Evolutionary conservation across 2,888 invertebrate genomes (phyloP).

Genomic region (Clivina fossor): DNA sequence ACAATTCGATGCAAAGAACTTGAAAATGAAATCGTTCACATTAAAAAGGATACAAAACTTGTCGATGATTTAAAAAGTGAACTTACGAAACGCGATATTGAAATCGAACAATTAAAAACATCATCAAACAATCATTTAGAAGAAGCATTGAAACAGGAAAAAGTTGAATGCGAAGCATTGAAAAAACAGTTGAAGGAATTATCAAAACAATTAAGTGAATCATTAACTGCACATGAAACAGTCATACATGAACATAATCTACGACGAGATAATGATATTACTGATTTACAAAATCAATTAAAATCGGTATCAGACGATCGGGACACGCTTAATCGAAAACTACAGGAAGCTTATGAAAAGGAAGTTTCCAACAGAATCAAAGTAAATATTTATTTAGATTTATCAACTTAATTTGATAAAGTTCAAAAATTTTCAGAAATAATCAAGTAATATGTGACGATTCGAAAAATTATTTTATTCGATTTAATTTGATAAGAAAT

Average conservation of each 20-base stretch:
- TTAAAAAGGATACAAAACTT: conserved; percentile 54
- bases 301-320: conserved; percentile 45
- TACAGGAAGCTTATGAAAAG: conserved; percentile 40
- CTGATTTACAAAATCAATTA: conserved; percentile 48
- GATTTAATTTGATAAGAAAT: background rate
- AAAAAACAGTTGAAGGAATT: conserved; percentile 36
- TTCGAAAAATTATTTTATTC: background rate
- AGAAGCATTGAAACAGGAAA: conserved; percentile 33
- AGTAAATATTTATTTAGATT: conserved; percentile 38
- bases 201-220: conserved; percentile 17
- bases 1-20: conserved; percentile 44
- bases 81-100: conserved; percentile 49
- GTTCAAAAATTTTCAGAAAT: too few species aligned
- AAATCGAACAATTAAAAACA: conserved; percentile 49
- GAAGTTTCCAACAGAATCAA: conserved; percentile 44
- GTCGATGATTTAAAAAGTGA: conserved; percentile 55
- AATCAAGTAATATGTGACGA: too few species aligned
- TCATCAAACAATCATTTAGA: conserved; percentile 43
- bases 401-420: too few species aligned
- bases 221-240: conserved; percentile 6
- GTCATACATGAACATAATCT: conserved; percentile 8
- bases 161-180: conserved; percentile 30
- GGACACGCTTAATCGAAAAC: conserved; percentile 38
- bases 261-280: conserved; percentile 45
- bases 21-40: conserved; percentile 56